These are phyloP conservation scores for Euzophera pinguis DNA, from an alignment of 2,888 invertebrate species.

Conservation along the genomic window DNA sequence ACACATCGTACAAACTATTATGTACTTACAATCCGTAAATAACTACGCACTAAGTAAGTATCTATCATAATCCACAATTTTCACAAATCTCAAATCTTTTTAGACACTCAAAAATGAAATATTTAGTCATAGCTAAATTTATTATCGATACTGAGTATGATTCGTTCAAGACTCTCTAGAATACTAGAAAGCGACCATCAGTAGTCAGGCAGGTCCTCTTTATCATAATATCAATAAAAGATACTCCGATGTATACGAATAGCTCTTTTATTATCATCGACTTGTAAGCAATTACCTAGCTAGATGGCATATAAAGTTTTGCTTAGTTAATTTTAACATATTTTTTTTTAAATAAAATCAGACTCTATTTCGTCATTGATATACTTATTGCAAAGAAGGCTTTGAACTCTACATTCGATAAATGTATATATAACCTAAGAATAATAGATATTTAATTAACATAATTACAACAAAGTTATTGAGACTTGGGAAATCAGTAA, in stretches of 20 bases:
- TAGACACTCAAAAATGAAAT: background rate
- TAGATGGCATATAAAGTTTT: slow-evolving; percentile 6
- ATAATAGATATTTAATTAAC: too few relatives aligned
- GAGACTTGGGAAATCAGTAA: too few relatives aligned
- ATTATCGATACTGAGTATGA: slow-evolving; percentile 4
- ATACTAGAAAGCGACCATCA: slow-evolving; percentile 42
- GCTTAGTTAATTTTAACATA: background rate
- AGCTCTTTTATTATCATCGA: slow-evolving; percentile 47
- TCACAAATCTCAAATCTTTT: background rate
- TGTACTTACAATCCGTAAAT: background rate
- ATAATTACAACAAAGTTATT: too few relatives aligned
- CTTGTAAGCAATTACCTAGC: slow-evolving; percentile 35
- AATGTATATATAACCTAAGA: too few relatives aligned
- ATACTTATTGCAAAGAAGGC: too few relatives aligned
- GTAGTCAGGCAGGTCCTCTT: slow-evolving; percentile 47
- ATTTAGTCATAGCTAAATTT: background rate
- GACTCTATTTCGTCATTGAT: too few relatives aligned
- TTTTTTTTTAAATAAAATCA: background rate
- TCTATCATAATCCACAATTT: slow-evolving; percentile 11
- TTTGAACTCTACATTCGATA: too few relatives aligned
- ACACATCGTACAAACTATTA: background rate
- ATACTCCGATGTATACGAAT: slow-evolving; percentile 61
- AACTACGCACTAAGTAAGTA: background rate
- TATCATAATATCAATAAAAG: slow-evolving; percentile 72
- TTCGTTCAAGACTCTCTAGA: slow-evolving; percentile 25